These are phyloP conservation scores for Microplitis demolitor DNA, from an alignment of 1,140 invertebrate genomes.

Conservation along the genomic window DNA sequence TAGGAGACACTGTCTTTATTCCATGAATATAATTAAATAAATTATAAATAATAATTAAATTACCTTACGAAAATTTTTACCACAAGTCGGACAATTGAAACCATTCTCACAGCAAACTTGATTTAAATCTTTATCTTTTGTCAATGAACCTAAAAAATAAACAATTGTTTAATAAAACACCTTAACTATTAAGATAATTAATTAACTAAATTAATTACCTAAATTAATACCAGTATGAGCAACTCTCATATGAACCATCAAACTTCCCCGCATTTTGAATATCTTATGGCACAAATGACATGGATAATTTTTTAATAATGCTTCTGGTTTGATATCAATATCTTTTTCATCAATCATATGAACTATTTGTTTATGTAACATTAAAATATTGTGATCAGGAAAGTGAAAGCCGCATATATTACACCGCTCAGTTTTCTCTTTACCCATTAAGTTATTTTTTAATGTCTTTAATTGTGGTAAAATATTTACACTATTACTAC, in stretches of 20 bases:
- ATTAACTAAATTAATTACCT: constrained; percentile 40
- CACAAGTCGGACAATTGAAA: constrained; percentile 58
- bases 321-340: constrained; percentile 38
- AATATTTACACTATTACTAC: constrained; percentile 12
- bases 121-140: constrained; percentile 45
- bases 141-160: constrained; percentile 36
- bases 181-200: neutral
- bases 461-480: constrained; percentile 37
- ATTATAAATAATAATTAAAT: neutral
- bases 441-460: constrained; percentile 31
- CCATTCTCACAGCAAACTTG: constrained; percentile 42
- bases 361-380: constrained; percentile 75
- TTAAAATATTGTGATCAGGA: constrained; percentile 70
- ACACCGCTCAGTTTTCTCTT: constrained; percentile 63
- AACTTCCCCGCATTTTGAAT: constrained; percentile 79
- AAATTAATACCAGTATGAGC: constrained; percentile 68
- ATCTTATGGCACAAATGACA: constrained; percentile 79
- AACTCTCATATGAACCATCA: constrained; percentile 81
- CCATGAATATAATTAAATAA: too few species aligned
- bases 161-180: constrained; percentile 14
- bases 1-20: too few species aligned
- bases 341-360: constrained; percentile 69
- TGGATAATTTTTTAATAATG: constrained; percentile 64
- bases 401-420: constrained; percentile 76
- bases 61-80: constrained; percentile 64